Percentiles rank a stretch among this genome's conserved stretches.
Evolutionary conservation across 2,888 invertebrate genomes (phyloP).

Genomic region (Oscheius myriophilus): DNA sequence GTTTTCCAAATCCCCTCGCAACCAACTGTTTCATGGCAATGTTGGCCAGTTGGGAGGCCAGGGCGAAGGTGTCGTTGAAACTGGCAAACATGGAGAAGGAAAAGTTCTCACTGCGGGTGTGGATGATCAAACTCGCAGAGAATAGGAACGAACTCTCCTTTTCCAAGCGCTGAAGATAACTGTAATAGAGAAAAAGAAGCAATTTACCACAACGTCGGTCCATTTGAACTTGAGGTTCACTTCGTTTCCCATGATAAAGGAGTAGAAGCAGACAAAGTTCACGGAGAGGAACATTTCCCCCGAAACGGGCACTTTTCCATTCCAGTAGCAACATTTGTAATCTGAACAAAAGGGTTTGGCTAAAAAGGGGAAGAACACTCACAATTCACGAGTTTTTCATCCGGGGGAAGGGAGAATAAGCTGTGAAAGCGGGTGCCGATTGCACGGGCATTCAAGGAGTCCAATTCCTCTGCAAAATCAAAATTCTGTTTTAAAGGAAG

Average conservation of each 20-base stretch:
- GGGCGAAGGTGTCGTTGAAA: slow-evolving; percentile 86
- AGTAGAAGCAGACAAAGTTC: slow-evolving; percentile 93
- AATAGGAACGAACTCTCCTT: slow-evolving; percentile 62
- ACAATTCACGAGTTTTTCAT: slow-evolving; percentile 97
- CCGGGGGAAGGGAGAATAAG: slow-evolving; percentile 87
- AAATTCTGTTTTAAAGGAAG: background rate
- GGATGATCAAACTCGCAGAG: slow-evolving; percentile 63
- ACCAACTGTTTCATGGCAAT: slow-evolving; percentile 86
- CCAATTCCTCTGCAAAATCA: slow-evolving; percentile 78
- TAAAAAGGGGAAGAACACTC: slow-evolving; percentile 64
- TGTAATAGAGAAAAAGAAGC: background rate
- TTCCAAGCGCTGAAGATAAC: slow-evolving; percentile 55
- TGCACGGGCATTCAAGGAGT: slow-evolving; percentile 56
- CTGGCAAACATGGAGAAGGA: slow-evolving; percentile 90
- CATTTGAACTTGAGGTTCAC: slow-evolving; percentile 87
- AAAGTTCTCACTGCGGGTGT: slow-evolving; percentile 74
- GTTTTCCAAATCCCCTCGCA: background rate
- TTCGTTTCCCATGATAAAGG: slow-evolving; percentile 90
- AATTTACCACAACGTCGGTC: slow-evolving; percentile 81
- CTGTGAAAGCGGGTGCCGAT: slow-evolving; percentile 85
- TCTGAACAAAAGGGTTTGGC: slow-evolving; percentile 69
- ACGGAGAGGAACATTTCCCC: slow-evolving; percentile 97
- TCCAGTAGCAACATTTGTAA: slow-evolving; percentile 84
- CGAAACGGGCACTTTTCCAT: slow-evolving; percentile 90
- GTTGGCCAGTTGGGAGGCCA: slow-evolving; percentile 95